Conservation (phyloP, 1,140 invertebrate species). For the Plodia interpunctella region DNA sequence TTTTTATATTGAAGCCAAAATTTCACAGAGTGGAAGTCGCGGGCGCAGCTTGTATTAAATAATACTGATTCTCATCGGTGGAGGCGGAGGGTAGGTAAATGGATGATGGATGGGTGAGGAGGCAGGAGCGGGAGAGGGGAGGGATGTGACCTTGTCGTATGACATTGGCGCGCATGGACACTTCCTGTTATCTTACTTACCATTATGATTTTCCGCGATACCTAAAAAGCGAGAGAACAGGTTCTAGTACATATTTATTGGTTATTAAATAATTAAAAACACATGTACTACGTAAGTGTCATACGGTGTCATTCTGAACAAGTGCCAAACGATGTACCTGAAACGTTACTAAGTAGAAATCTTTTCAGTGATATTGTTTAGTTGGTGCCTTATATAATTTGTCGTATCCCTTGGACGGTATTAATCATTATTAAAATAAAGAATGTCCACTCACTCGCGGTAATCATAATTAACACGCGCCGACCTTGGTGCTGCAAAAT, state of each 20-base stretch:
- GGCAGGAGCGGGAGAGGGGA: conserved; percentile 8
- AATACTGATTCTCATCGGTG: neutral
- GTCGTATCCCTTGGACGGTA: conserved; percentile 56
- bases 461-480: conserved; percentile 73
- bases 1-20: no score
- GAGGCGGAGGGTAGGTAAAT: conserved; percentile 9
- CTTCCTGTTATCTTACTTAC: conserved; percentile 70
- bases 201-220: conserved; percentile 27
- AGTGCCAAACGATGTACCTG: no score
- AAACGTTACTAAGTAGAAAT: neutral
- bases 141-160: conserved; percentile 44
- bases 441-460: conserved; percentile 74
- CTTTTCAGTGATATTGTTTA: neutral
- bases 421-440: conserved; percentile 74
- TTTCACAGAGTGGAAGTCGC: no score
- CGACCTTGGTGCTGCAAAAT: conserved; percentile 41
- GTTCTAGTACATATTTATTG: no score
- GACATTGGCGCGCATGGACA: conserved; percentile 62
- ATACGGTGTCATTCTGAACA: no score
- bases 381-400: neutral
- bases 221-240: neutral
- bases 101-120: conserved; percentile 15
- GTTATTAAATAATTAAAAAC: no score
- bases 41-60: neutral
- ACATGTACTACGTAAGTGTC: no score